Evolutionary conservation across 1,140 invertebrate species (phyloP), one percentile per base, ranked within the genome.

Genomic region (Elymnias hypermnestra): DNA sequence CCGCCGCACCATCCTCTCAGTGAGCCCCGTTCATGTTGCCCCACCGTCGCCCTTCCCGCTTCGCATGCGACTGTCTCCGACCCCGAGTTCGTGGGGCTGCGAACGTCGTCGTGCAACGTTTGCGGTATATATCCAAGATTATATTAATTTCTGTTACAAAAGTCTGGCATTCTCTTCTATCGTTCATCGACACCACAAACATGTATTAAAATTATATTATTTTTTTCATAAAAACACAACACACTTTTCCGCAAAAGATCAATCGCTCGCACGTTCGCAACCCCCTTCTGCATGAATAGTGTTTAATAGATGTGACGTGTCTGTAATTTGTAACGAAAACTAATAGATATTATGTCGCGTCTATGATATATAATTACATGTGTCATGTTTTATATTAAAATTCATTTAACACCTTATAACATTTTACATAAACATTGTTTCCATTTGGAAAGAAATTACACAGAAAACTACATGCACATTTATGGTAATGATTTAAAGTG

Each of bases 1-100:
- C 81, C 83, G 69, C 79, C 85, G 67, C 85, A 86, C 77, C 85
- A 87, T 79, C 85, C 85, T 72, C 73, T 86, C 74, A 86, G 85
- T 87, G 76, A 86, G 83, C 76, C 77, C 81, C 81, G 81, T 84
- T 84, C 77, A 82, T 82, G 79, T 82, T 78, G 81, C 81, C 81
- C 78, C 78, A 81, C 81, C 81, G 78, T 81, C 77, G 76, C 78
- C 81, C 74, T 67, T 84, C 81, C 81, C 67, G 81, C 81, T 84
- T 84, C 81, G 81, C 81, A 84, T 84, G 81, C 68, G 76, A 83
- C 74, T 81, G 81, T 75, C 78, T 82, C 81, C 81, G 74, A 84
- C 77, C 77, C 76, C 60, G 69, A 74, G 72, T 67, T 63, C 66
- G 67, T 63, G 77, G 75, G 76, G 75, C 75, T 81, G 77, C 81